These are phyloP conservation scores for Xestoiulus laeticollis DNA, from an alignment of 2,888 invertebrate genomes.

Conservation along the genomic window DNA sequence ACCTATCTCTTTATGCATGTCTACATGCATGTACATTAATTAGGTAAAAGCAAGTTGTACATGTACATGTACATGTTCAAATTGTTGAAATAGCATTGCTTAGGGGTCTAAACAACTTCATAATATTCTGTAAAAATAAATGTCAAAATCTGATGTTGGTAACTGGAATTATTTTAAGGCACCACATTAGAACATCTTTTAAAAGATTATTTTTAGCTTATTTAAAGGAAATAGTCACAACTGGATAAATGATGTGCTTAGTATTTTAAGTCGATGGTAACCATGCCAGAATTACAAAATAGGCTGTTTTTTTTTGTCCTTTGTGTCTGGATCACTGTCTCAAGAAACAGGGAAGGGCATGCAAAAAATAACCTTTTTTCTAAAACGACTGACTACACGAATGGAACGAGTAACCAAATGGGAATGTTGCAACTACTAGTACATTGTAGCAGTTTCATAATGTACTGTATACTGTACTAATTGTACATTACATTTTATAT, in stretches of 20 bases:
- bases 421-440: too few relatives aligned
- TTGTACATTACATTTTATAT: too few relatives aligned
- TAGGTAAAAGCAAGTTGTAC: too few relatives aligned
- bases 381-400: background rate
- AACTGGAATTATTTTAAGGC: too few relatives aligned
- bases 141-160: background rate
- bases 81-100: too few relatives aligned
- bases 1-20: too few relatives aligned
- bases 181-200: background rate
- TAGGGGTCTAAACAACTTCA: too few relatives aligned
- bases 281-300: constrained; percentile 20
- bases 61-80: too few relatives aligned
- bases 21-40: too few relatives aligned
- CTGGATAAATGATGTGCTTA: background rate
- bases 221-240: background rate
- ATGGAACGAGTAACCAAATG: background rate
- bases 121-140: background rate
- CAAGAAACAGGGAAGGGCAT: background rate
- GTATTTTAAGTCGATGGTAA: constrained; percentile 4
- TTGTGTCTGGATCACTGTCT: background rate
- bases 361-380: background rate
- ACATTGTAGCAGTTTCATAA: too few relatives aligned
- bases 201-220: background rate
- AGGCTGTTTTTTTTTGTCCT: background rate
- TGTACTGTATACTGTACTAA: too few relatives aligned